Conservation (phyloP, 2,797 vertebrate genomes). For the Halcyon leucocephala region DNA sequence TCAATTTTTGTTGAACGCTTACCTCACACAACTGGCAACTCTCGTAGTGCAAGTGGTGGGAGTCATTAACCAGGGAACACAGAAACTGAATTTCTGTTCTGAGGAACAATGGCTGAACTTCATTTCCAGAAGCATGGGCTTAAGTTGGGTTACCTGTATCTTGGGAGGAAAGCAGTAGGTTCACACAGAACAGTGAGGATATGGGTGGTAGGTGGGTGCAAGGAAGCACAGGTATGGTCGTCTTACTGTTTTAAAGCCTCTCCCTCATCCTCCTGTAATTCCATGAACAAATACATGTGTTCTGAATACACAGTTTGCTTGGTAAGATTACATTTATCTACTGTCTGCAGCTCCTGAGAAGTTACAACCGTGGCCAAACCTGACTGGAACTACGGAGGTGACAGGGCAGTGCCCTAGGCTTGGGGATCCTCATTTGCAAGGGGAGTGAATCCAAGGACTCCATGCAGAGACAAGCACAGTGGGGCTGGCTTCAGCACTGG, state of each 20-base stretch:
- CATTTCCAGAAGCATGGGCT: neutral
- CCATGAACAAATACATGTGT: accelerated
- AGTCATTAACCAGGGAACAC: neutral
- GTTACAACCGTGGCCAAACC: neutral
- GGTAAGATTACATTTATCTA: neutral
- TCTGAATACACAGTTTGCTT: neutral
- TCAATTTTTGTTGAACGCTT: neutral
- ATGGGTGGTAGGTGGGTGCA: accelerated
- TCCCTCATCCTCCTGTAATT: neutral
- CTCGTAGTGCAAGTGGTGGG: neutral
- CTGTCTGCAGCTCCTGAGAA: neutral
- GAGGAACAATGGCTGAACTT: neutral
- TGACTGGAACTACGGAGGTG: neutral
- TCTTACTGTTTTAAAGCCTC: neutral
- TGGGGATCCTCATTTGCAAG: neutral
- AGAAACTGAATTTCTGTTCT: neutral
- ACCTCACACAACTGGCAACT: neutral
- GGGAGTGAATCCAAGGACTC: neutral
- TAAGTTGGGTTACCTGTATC: neutral
- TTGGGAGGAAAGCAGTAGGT: neutral
- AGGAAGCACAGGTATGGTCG: neutral
- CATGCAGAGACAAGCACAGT: neutral
- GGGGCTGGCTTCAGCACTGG: neutral
- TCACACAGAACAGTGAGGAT: neutral
- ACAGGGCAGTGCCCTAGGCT: neutral